These are phyloP conservation scores for Galerucella calmariensis DNA, from an alignment of 2,888 invertebrate species.

Conservation along the genomic window DNA sequence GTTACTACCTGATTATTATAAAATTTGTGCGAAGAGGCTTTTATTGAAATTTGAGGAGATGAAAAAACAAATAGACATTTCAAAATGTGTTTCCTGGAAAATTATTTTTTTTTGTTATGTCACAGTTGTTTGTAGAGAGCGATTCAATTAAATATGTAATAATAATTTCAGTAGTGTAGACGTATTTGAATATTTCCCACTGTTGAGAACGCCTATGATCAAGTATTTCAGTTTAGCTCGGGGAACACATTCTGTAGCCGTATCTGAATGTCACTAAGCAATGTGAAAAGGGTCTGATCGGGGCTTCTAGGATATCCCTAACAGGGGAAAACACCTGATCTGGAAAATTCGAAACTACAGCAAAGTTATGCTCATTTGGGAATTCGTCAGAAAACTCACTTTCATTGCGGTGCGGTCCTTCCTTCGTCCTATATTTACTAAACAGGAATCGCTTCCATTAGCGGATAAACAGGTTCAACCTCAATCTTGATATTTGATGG, in stretches of 20 bases:
- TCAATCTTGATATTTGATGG: constrained; percentile 23
- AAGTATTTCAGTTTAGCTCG: constrained; percentile 30
- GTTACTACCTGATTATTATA: too few relatives aligned
- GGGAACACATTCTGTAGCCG: constrained; percentile 30
- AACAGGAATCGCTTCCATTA: constrained; percentile 24
- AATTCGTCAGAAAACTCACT: constrained; percentile 37
- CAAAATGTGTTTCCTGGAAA: too few relatives aligned
- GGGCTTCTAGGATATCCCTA: constrained; percentile 28
- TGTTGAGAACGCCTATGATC: not conserved
- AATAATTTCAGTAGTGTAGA: too few relatives aligned
- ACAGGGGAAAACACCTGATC: constrained; percentile 36
- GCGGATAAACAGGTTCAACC: constrained; percentile 32
- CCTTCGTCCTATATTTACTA: constrained; percentile 8
- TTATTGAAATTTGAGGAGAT: too few relatives aligned
- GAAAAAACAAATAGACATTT: too few relatives aligned
- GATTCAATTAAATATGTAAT: too few relatives aligned
- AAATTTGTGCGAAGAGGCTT: too few relatives aligned
- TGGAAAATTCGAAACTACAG: constrained; percentile 36
- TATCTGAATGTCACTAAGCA: constrained; percentile 37
- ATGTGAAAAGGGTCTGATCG: constrained; percentile 35
- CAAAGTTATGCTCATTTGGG: constrained; percentile 37
- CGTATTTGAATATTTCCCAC: not conserved
- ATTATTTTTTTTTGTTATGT: too few relatives aligned
- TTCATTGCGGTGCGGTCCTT: constrained; percentile 27
- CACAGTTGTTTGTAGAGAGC: too few relatives aligned